Conservation (phyloP, 2,113 vertebrate species). For the Dicrurus megarhynchus region DNA sequence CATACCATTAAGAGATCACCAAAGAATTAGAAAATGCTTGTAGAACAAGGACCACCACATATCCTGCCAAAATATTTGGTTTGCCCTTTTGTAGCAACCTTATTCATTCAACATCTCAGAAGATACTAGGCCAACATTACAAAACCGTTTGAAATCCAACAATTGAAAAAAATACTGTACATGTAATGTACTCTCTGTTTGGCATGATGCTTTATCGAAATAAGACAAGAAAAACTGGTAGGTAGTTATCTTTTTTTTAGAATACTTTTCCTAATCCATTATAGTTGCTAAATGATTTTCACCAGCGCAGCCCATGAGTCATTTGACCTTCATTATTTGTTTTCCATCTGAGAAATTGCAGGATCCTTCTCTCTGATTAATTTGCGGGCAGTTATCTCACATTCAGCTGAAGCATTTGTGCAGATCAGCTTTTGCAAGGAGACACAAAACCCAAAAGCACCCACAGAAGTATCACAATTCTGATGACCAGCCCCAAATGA, state of each 20-base stretch:
- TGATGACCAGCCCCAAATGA: not conserved
- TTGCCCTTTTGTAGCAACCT: not conserved
- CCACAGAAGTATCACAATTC: not conserved
- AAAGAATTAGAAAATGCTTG: not conserved
- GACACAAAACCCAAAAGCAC: not conserved
- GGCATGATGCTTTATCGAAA: not conserved
- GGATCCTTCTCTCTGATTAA: not conserved
- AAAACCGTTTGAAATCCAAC: not conserved
- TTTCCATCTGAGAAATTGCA: not conserved
- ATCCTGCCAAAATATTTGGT: not conserved
- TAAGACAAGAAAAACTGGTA: not conserved
- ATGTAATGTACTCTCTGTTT: not conserved
- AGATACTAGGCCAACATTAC: not conserved
- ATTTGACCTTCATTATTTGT: not conserved
- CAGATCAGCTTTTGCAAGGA: not conserved
- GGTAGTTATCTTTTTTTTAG: not conserved
- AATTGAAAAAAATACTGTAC: not conserved
- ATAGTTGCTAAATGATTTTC: not conserved
- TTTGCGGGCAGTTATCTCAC: not conserved
- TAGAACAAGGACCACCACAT: not conserved
- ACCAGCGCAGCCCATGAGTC: not conserved
- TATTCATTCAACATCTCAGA: not conserved
- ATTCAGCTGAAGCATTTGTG: not conserved
- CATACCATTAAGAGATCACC: not conserved
- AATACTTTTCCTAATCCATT: not conserved